phyloP scores from a whole-genome alignment of 1,140 invertebrate genomes.

The Cyphomyrmex costatus region DNA sequence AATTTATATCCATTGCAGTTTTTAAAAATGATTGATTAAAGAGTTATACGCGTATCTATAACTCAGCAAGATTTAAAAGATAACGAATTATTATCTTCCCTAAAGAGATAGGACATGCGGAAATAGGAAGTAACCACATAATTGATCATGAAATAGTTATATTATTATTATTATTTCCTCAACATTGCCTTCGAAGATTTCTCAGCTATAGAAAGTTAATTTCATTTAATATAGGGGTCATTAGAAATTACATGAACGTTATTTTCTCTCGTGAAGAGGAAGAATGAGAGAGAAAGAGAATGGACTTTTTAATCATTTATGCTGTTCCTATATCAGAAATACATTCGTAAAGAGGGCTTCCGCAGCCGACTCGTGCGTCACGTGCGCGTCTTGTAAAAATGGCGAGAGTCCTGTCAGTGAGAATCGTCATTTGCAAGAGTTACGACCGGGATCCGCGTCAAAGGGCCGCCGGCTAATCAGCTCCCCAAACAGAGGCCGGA shows the following conservation, averaged over 20 bases:
- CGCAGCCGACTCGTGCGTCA: neutral
- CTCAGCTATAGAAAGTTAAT: constrained; percentile 32
- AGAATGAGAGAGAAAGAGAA: neutral
- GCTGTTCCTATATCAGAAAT: constrained; percentile 6
- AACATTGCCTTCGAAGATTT: constrained; percentile 3
- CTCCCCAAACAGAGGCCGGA: constrained; percentile 73
- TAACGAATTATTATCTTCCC: constrained; percentile 7
- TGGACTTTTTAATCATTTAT: constrained; percentile 4
- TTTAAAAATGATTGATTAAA: neutral
- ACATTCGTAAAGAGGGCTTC: constrained; percentile 7
- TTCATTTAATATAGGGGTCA: constrained; percentile 17
- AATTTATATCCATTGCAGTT: constrained; percentile 12
- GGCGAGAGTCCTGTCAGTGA: constrained; percentile 34
- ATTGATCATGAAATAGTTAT: constrained; percentile 27
- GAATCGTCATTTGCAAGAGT: constrained; percentile 70
- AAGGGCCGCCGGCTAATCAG: constrained; percentile 76
- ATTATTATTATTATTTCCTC: constrained; percentile 25
- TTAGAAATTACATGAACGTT: constrained; percentile 25
- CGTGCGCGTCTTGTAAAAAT: constrained; percentile 46
- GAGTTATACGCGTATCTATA: neutral
- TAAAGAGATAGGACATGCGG: neutral
- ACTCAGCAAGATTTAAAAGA: neutral
- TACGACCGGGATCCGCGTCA: constrained; percentile 57
- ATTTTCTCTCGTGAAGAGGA: neutral
- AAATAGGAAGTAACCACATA: constrained; percentile 17